Conservation (phyloP, 2,888 invertebrate genomes). For the Latrodectus elegans region DNA sequence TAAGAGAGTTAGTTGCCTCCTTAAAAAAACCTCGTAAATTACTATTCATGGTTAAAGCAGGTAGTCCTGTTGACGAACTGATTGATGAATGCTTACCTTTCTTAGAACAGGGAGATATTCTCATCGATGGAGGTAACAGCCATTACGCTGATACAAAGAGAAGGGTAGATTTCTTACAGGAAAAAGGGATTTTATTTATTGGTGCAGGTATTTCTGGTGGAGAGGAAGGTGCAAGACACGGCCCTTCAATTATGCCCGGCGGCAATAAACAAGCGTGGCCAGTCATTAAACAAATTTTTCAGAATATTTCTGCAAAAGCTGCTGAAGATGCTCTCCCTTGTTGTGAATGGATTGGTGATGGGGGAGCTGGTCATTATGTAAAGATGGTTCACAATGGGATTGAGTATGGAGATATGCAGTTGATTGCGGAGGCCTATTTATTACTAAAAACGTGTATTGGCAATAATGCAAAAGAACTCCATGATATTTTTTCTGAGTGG, state of each 20-base stretch:
- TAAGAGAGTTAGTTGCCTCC: no score
- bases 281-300: not conserved
- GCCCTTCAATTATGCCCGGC: not conserved
- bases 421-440: not conserved
- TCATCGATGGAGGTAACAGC: not conserved
- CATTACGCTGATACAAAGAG: not conserved
- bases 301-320: not conserved
- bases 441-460: not conserved
- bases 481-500: not conserved
- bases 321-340: not conserved
- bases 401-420: not conserved
- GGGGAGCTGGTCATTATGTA: not conserved
- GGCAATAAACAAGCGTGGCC: not conserved
- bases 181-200: not conserved
- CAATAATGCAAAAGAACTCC: not conserved
- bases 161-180: not conserved
- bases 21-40: no score
- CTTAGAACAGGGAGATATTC: not conserved
- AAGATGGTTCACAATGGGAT: not conserved
- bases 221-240: not conserved
- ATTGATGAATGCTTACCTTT: no score
- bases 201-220: conserved; percentile 1
- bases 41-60: no score
- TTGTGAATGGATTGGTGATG: not conserved
- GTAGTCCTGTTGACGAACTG: no score